Base-by-base conservation (phyloP, 2,888 invertebrate genomes). In the Eupithecia abbreviata region DNA sequence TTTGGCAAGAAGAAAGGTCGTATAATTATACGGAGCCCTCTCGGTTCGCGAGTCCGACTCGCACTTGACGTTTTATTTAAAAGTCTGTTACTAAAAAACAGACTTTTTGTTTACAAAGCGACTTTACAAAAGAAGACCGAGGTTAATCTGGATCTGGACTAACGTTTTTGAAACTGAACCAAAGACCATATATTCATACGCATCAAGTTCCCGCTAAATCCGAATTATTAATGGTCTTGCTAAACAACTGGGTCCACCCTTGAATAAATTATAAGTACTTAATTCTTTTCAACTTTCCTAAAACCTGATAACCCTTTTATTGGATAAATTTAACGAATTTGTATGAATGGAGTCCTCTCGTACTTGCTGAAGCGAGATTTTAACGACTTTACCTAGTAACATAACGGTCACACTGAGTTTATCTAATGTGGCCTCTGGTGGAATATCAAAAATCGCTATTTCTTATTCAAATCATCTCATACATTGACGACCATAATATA, bases 211-310 rank as follows among this genome's bases (percentile, higher is more conserved):
- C 18, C 55, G 55, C 55, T 58, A 18, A 58, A 58, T 58, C 18
- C n/a, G 9, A 18, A 18, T 3, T 30, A 62, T 30, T 30, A 66
- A 42, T 42, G 2, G 6, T 7, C 41, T 42, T 66, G 42, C 13
- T 5, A 42, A 72, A 65, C 47, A 47, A 45, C 72, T 72, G 72
- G 62, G 30, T 71, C 18, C 62, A 47, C 69, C 62, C 62, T 62
- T 30, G 10, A 74, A 74, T 42, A 70, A 62, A 41, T 66, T 62
- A 71, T n/a, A 41, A 58, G 18, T 18, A 18, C n/a, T 58, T 18
- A 70, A 71, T 75, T 71, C 74, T 71, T 66, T 75, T 18, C 43
- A 71, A 71, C 30, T 66, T 70, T 49, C 51, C 41, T 71, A 18
- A 15, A 49, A 71, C 43, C 51, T 43, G 65, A n/a, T 70, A 15